Base-by-base conservation (phyloP, 2,113 vertebrate species). In the Ochotona princeps region DNA sequence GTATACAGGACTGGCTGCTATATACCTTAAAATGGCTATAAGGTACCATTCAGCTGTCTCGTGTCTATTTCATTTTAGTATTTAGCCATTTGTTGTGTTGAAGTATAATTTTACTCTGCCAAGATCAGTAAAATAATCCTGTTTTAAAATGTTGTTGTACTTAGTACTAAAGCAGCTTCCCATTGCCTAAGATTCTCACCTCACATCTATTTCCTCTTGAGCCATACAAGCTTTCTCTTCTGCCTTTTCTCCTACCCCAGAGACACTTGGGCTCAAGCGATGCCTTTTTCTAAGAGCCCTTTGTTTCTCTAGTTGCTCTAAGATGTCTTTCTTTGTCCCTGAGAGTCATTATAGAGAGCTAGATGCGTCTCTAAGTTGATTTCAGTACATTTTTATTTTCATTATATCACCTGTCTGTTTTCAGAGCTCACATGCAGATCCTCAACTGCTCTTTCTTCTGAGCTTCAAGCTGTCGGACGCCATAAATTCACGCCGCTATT, bases 51-150 rank as follows among this genome's bases (percentile, higher is more conserved):
- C n/a, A n/a, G n/a, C n/a, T n/a, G n/a, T n/a, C n/a, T n/a, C n/a
- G n/a, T n/a, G n/a, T n/a, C n/a, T n/a, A n/a, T n/a, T n/a, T n/a
- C n/a, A n/a, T n/a, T n/a, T n/a, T n/a, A n/a, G n/a, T n/a, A n/a
- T n/a, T n/a, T n/a, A n/a, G n/a, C n/a, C n/a, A n/a, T n/a, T n/a
- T n/a, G n/a, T n/a, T n/a, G n/a, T n/a, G n/a, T n/a, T n/a, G n/a
- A n/a, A n/a, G n/a, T n/a, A n/a, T n/a, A n/a, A n/a, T n/a, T n/a
- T n/a, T n/a, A n/a, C n/a, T n/a, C n/a, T n/a, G n/a, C n/a, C n/a
- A n/a, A n/a, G n/a, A n/a, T n/a, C n/a, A n/a, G n/a, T n/a, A n/a
- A 83, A 86, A 80, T 60, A 83, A 89, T 35, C 25, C 66, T 74
- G 28, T 28, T 89, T 78, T 49, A 78, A 81, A 92, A 92, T 51